phyloP scores from a whole-genome alignment of 2,888 invertebrate species.

The Clunio marinus region DNA sequence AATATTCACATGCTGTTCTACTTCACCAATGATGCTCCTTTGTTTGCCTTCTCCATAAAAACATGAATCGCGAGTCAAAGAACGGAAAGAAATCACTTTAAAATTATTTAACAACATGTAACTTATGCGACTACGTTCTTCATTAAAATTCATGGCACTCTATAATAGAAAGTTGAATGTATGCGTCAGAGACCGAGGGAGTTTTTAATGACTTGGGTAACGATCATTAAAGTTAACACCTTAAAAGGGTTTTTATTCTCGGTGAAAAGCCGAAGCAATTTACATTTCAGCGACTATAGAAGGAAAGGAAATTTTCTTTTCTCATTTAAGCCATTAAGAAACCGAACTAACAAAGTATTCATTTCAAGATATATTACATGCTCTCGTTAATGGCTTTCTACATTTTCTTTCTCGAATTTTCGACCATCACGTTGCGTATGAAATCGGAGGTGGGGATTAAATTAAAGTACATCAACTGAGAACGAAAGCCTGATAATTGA shows the following conservation, averaged over 20 bases:
- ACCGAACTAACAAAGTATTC: conserved; percentile 1
- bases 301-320: not conserved
- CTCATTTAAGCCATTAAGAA: not conserved
- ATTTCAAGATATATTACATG: conserved; percentile 20
- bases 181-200: not conserved
- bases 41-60: not conserved
- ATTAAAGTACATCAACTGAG: not conserved
- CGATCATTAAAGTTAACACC: conserved; percentile 27
- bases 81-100: not conserved
- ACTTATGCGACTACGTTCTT: not conserved
- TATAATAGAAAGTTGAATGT: conserved; percentile 19
- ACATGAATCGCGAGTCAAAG: too few species aligned
- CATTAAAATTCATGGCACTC: not conserved
- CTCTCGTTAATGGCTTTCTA: conserved; percentile 1
- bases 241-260: conserved; percentile 19
- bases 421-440: not conserved
- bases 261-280: conserved; percentile 8
- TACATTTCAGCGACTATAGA: not conserved
- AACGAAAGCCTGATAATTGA: conserved; percentile 30
- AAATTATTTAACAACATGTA: not conserved
- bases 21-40: not conserved
- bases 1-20: conserved; percentile 36
- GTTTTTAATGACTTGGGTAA: not conserved
- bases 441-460: not conserved
- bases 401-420: not conserved